phyloP scores from a whole-genome alignment of 2,113 vertebrate genomes.

The Ochotona princeps region DNA sequence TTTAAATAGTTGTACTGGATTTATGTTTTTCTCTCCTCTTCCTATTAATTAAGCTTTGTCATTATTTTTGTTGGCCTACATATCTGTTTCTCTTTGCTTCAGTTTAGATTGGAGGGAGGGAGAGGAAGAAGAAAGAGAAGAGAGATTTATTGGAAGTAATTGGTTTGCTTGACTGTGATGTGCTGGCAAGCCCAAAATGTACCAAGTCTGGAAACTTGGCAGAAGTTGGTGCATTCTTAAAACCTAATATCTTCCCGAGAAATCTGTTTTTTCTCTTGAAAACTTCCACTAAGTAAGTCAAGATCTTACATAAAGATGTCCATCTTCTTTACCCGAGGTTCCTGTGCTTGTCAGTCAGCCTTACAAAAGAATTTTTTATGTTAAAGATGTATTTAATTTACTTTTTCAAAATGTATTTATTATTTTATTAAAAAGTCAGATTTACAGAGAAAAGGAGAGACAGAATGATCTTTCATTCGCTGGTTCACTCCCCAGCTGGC shows the following conservation, averaged over 20 bases:
- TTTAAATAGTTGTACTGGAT: background rate
- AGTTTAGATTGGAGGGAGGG: background rate
- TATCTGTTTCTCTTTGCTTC: background rate
- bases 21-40: background rate
- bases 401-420: too few species aligned
- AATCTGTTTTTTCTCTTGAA: background rate
- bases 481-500: too few species aligned
- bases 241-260: constrained; percentile 1
- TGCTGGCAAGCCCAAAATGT: background rate
- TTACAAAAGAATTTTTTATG: background rate
- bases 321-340: background rate
- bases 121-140: background rate
- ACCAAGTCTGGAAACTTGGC: background rate
- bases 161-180: background rate
- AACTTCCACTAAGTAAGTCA: background rate
- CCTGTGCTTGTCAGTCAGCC: background rate
- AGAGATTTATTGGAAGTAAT: constrained; percentile 29
- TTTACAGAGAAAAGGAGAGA: too few species aligned
- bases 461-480: too few species aligned
- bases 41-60: background rate
- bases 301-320: background rate
- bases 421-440: too few species aligned
- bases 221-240: background rate
- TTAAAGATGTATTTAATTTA: too few species aligned
- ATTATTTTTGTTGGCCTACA: background rate